Evolutionary conservation across 2,113 vertebrate species (phyloP).

Genomic region (Felis catus): DNA sequence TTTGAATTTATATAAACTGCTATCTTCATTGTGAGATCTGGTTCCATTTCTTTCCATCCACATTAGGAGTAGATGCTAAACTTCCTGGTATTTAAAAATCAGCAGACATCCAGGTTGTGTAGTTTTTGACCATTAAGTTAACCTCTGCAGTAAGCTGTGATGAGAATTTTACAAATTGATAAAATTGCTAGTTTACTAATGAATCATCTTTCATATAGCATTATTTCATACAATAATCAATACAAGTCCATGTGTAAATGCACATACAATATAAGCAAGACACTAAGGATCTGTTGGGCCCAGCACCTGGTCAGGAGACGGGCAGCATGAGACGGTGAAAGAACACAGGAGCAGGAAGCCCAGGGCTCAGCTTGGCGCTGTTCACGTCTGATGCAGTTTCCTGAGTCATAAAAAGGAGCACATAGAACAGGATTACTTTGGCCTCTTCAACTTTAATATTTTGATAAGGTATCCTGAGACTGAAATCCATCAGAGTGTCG

Average conservation of each 20-base stretch:
- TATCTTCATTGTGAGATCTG: neutral
- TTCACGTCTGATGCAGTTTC: neutral
- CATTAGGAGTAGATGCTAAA: constrained; percentile 26
- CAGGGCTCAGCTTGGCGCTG: neutral
- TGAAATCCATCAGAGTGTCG: neutral
- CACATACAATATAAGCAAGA: neutral
- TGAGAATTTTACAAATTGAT: constrained; percentile 38
- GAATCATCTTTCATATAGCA: neutral
- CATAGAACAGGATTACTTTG: neutral
- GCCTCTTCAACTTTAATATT: neutral
- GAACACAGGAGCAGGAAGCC: neutral
- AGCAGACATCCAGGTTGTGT: neutral
- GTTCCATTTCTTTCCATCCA: neutral
- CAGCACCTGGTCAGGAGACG: neutral
- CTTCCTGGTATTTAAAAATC: constrained; percentile 18
- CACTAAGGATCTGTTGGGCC: neutral
- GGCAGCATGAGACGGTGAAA: neutral
- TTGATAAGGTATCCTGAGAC: neutral
- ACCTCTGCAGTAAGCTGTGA: constrained; percentile 8
- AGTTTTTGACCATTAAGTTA: constrained; percentile 33
- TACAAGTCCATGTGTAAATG: neutral
- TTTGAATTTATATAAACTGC: constrained; percentile 3
- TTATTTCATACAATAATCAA: neutral
- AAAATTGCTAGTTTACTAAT: constrained; percentile 11
- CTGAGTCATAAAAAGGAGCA: neutral